Conservation (phyloP, 2,888 invertebrate species). For the Diplazon laetatorius region DNA sequence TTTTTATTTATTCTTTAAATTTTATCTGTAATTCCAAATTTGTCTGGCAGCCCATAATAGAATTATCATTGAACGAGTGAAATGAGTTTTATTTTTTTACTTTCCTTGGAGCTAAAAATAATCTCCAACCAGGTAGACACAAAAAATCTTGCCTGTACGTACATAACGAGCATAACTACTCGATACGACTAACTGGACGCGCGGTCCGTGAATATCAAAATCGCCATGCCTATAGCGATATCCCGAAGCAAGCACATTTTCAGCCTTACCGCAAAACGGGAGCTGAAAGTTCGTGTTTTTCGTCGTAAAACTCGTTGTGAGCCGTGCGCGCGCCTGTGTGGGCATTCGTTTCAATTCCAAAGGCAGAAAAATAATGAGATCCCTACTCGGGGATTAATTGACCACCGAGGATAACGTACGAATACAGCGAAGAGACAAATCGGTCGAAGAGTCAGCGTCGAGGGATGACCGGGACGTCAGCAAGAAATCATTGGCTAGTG, state of each 20-base stretch:
- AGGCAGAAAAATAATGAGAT: conserved; percentile 33
- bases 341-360: conserved; percentile 12
- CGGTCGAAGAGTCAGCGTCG: conserved; percentile 3
- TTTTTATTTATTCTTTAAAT: too few relatives aligned
- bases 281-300: conserved; percentile 1
- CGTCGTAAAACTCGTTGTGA: background rate
- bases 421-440: conserved; percentile 6
- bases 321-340: background rate
- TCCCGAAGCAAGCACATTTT: background rate
- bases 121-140: background rate
- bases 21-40: too few relatives aligned
- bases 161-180: background rate
- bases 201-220: conserved; percentile 23
- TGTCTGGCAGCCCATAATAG: too few relatives aligned
- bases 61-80: too few relatives aligned
- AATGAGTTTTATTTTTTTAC: too few relatives aligned
- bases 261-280: background rate
- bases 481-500: conserved; percentile 7
- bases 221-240: background rate
- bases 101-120: background rate
- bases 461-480: conserved; percentile 18
- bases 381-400: conserved; percentile 25
- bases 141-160: background rate
- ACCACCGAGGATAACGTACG: background rate
- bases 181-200: background rate